These are phyloP conservation scores for Cryptophagus acutangulus DNA, from an alignment of 2,888 invertebrate genomes.

Conservation along the genomic window DNA sequence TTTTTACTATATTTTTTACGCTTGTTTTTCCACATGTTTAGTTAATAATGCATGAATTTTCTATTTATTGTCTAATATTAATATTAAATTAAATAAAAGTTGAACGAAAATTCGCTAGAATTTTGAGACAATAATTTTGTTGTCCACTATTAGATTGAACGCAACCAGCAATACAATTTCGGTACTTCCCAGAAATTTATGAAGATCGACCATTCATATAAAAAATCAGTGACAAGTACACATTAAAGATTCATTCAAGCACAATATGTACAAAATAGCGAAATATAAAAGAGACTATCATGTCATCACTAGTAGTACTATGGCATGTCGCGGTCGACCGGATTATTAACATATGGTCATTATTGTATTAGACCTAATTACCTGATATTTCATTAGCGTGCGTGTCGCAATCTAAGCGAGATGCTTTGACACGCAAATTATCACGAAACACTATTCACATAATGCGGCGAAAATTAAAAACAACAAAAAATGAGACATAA, in stretches of 20 bases:
- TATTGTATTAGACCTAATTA: conserved; percentile 45
- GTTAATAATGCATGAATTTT: too few relatives aligned
- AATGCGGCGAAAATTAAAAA: conserved; percentile 20
- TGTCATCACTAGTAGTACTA: conserved; percentile 15
- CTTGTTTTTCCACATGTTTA: too few relatives aligned
- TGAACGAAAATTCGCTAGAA: too few relatives aligned
- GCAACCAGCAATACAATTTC: not conserved
- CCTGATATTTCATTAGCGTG: conserved; percentile 44
- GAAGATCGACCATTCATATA: too few relatives aligned
- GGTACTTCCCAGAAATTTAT: too few relatives aligned
- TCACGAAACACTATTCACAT: conserved; percentile 27
- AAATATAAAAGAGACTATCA: conserved; percentile 13
- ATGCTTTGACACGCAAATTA: conserved; percentile 27
- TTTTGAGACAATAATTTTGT: not conserved
- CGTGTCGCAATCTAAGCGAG: conserved; percentile 29
- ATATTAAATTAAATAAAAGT: too few relatives aligned
- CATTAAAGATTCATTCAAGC: too few relatives aligned
- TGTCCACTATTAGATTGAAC: not conserved
- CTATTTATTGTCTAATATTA: too few relatives aligned
- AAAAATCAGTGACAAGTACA: too few relatives aligned
- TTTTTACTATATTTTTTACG: too few relatives aligned
- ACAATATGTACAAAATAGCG: too few relatives aligned
- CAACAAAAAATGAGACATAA: conserved; percentile 25
- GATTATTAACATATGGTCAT: conserved; percentile 44
- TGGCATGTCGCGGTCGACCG: conserved; percentile 17